Evolutionary conservation across 2,888 invertebrate species (phyloP).

Genomic region (Acleris holmiana): DNA sequence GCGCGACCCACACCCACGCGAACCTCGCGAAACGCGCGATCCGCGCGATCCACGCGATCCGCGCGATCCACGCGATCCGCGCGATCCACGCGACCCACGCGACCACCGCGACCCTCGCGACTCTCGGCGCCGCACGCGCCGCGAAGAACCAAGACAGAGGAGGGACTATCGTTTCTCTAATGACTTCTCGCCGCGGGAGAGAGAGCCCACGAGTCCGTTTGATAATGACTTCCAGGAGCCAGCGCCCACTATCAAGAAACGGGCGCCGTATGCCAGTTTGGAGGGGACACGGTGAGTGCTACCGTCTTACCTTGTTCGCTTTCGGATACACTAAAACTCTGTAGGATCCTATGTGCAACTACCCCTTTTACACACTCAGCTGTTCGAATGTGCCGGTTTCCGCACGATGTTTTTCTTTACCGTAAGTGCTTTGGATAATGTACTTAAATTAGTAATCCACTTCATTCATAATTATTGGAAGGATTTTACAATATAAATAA

Average conservation of each 20-base stretch:
- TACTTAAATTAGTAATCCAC: no score
- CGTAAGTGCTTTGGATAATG: no score
- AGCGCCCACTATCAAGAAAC: slow-evolving; percentile 62
- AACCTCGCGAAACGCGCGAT: slow-evolving; percentile 60
- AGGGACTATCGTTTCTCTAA: slow-evolving; percentile 83
- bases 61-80: slow-evolving; percentile 55
- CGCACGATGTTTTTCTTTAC: no score
- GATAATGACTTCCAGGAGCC: slow-evolving; percentile 85
- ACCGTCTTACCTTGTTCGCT: no score
- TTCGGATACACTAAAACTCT: no score
- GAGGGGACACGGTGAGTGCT: slow-evolving; percentile 69
- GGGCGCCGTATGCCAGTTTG: slow-evolving; percentile 67
- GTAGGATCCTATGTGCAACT: no score
- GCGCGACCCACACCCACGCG: slow-evolving; percentile 48
- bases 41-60: slow-evolving; percentile 54
- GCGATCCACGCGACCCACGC: slow-evolving; percentile 46
- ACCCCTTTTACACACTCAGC: no score
- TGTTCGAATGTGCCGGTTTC: no score
- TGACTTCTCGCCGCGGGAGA: slow-evolving; percentile 85
- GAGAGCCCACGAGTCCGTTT: slow-evolving; percentile 83
- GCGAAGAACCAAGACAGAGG: slow-evolving; percentile 48
- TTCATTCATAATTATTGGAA: no score
- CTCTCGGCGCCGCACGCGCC: slow-evolving; percentile 53
- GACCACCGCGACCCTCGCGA: slow-evolving; percentile 45
- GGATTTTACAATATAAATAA: no score